Percentiles rank a stretch among this genome's conserved stretches.
Evolutionary conservation across 2,113 vertebrate genomes (phyloP).

Genomic region (Paracanthobrama guichenoti): DNA sequence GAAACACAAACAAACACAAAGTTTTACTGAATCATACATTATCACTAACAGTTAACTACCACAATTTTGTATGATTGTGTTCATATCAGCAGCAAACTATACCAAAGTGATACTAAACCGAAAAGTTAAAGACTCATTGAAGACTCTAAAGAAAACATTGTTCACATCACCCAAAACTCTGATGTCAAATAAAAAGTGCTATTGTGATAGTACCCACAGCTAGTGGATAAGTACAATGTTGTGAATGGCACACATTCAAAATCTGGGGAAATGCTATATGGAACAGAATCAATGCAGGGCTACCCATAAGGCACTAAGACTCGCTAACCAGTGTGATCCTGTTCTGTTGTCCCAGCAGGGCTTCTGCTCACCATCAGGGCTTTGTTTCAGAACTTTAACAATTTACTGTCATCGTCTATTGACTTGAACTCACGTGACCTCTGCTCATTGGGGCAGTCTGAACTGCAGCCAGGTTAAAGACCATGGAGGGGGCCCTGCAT

Average conservation of each 20-base stretch:
- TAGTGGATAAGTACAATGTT: background rate
- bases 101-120: too few relatives aligned
- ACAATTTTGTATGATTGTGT: too few relatives aligned
- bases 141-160: too few relatives aligned
- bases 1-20: too few relatives aligned
- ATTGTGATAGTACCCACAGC: background rate
- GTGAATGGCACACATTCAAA: background rate
- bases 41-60: too few relatives aligned
- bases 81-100: too few relatives aligned
- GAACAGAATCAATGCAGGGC: background rate
- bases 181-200: background rate
- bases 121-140: too few relatives aligned
- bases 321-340: background rate
- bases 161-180: background rate
- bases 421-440: constrained; percentile 18
- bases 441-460: background rate
- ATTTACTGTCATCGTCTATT: constrained; percentile 7
- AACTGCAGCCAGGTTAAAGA: constrained; percentile 25
- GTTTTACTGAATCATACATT: too few relatives aligned
- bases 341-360: constrained; percentile 13
- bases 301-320: background rate
- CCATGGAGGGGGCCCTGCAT: background rate
- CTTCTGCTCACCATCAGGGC: background rate
- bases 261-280: background rate
- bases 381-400: constrained; percentile 20